Conservation (phyloP, 1,140 invertebrate genomes). For the Nephila pilipes region DNA sequence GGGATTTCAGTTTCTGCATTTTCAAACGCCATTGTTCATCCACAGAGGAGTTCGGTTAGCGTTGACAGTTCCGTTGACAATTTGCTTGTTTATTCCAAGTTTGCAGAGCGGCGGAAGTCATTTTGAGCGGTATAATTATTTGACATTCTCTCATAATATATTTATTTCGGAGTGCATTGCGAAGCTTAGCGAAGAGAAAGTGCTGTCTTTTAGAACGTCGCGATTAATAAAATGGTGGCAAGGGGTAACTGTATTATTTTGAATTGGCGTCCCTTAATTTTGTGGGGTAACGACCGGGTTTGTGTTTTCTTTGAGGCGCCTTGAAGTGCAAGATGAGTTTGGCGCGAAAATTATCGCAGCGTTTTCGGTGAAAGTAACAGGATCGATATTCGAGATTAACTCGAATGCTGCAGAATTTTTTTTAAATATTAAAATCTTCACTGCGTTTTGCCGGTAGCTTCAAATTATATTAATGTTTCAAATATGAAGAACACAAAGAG, state of each 20-base stretch:
- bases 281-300: background rate
- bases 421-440: no score
- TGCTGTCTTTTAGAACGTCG: background rate
- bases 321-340: no score
- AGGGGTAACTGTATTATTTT: background rate
- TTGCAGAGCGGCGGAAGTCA: background rate
- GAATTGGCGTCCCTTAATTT: background rate
- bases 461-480: no score
- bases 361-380: no score
- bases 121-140: constrained; percentile 44
- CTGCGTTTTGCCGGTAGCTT: no score
- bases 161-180: background rate
- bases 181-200: background rate
- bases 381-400: no score
- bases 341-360: no score
- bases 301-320: background rate
- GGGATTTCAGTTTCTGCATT: background rate
- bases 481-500: no score
- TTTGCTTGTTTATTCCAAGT: background rate
- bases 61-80: constrained; percentile 17
- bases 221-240: background rate
- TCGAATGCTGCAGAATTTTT: no score
- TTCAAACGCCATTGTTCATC: constrained; percentile 12
- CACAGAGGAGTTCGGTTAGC: background rate
- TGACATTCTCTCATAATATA: background rate